Base-by-base conservation (phyloP, 2,888 invertebrate species). In the Thymelicus lineola region DNA sequence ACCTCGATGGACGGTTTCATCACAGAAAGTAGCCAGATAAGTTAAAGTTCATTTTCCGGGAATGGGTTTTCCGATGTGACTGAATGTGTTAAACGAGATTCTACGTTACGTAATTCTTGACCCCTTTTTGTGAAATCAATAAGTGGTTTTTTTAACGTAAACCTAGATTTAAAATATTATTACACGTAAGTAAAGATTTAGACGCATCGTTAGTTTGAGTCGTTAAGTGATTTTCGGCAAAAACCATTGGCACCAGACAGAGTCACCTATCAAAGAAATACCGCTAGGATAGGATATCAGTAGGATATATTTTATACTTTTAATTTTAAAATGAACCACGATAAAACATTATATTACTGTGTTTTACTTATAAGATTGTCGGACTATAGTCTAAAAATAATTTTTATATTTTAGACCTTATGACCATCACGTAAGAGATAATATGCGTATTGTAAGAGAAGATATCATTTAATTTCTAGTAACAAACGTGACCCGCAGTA, bases 91-190 rank as follows among this genome's bases (percentile, higher is more conserved):
- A 48, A 15, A 35, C 38, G 20, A 10, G 48, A 36, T n/a, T 20
- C 48, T 38, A 7, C 7, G 68, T 69, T 69, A 69, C 68, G 69
- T 69, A 69, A 69, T 63, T 14, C 63, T 58, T 63, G 69, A 69
- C 69, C 69, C 63, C 63, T 63, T 58, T 42, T 63, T 42, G 58
- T 58, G 38, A 20, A 48, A 66, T 59, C 67, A 28, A 61, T 60
- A 55, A 7, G 7, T 6, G 45, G 45, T 67, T 61, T 28, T n/a
- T 50, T 63, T 67, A 45, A 61, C 66, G 64, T 58, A 61, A 59
- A 67, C 38, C 45, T 50, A 64, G 61, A 61, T 67, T 67, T 20
- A 66, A 66, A 63, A 61, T n/a, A 14, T 55, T 12, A 12, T 42
- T 10, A 42, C 10, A 42, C 0, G 42, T 10, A 55, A 28, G 7